phyloP scores from a whole-genome alignment of 1,140 invertebrate genomes.

The Drosophila oshimai region DNA sequence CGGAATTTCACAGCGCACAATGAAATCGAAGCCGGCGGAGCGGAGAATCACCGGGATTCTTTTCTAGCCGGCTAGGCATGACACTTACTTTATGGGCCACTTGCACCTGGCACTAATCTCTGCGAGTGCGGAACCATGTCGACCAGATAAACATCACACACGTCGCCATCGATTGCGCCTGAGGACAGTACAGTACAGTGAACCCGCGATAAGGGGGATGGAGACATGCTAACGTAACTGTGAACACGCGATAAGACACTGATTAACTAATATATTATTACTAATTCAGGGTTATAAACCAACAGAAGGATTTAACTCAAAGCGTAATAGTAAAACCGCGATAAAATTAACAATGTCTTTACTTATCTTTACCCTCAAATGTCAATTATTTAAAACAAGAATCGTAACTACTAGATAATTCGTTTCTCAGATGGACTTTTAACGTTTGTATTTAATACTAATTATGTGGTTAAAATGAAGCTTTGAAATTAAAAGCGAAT shows the following conservation, averaged over 20 bases:
- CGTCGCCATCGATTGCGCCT: constrained; percentile 22
- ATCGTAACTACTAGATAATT: too few species aligned
- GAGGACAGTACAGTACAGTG: constrained; percentile 10
- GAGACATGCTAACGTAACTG: neutral
- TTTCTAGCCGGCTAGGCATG: neutral
- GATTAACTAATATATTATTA: neutral
- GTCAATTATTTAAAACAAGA: too few species aligned
- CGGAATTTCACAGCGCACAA: neutral
- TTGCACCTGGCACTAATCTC: constrained; percentile 18
- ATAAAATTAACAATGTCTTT: neutral
- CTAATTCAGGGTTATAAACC: too few species aligned
- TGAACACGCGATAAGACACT: neutral
- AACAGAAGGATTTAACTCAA: neutral
- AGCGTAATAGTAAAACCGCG: neutral
- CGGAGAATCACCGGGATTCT: constrained; percentile 4
- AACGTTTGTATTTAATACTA: too few species aligned
- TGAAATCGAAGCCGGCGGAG: neutral
- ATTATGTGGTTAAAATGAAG: too few species aligned
- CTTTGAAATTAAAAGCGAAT: too few species aligned
- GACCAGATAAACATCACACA: constrained; percentile 15
- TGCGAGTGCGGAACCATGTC: constrained; percentile 28
- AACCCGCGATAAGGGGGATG: constrained; percentile 4
- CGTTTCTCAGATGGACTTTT: too few species aligned
- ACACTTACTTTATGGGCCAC: neutral
- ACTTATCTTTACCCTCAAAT: neutral